Conservation (phyloP, 1,140 invertebrate species). For the Physella acuta region DNA sequence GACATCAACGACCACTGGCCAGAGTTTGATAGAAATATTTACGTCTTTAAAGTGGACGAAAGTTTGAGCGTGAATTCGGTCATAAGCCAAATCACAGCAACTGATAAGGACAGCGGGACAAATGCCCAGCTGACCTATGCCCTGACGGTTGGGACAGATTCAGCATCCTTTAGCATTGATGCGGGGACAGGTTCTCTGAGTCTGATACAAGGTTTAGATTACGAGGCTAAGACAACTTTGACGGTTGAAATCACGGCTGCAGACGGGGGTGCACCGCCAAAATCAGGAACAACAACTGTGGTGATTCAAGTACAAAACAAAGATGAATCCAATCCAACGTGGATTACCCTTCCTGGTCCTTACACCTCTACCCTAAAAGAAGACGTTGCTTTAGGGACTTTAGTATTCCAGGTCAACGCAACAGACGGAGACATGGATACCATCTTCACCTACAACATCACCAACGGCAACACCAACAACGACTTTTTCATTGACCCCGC, state of each 20-base stretch:
- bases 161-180: background rate
- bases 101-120: background rate
- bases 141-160: background rate
- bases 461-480: slow-evolving; percentile 7
- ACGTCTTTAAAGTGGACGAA: background rate
- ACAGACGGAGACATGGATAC: background rate
- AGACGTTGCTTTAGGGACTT: background rate
- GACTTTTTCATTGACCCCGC: slow-evolving; percentile 6
- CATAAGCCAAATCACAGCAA: background rate
- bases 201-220: background rate
- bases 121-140: background rate
- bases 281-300: background rate
- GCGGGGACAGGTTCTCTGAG: background rate
- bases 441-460: background rate
- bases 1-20: slow-evolving; percentile 24
- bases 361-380: background rate
- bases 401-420: slow-evolving; percentile 2
- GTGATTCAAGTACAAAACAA: background rate
- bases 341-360: background rate
- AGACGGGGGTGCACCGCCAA: background rate
- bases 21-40: background rate
- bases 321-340: background rate
- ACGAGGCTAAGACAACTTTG: background rate
- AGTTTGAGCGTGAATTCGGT: background rate
- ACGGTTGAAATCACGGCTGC: background rate